These are phyloP conservation scores for Pongo abelii DNA, from an alignment of 2,113 vertebrate species.

Conservation along the genomic window DNA sequence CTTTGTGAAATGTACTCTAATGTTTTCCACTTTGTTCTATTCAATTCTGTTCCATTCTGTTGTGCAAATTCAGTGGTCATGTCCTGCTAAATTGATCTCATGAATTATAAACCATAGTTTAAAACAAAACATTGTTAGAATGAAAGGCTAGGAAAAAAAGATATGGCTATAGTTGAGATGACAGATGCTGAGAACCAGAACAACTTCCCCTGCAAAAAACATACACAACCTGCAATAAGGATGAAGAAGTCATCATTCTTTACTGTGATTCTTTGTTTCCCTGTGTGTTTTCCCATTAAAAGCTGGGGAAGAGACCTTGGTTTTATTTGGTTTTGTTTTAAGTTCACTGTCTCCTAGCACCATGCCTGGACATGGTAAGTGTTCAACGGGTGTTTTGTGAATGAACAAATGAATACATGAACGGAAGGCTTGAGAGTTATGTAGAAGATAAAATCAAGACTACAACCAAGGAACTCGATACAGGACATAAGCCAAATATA, in stretches of 20 bases:
- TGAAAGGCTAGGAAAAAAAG: not conserved
- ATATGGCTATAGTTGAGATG: not conserved
- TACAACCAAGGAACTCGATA: not conserved
- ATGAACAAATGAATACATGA: not conserved
- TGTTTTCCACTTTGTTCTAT: not conserved
- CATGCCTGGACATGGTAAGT: not conserved
- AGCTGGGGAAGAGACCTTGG: not conserved
- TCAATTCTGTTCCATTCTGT: not conserved
- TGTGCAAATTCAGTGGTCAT: not conserved
- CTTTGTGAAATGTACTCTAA: not conserved
- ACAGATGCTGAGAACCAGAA: not conserved
- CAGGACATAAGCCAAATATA: not conserved
- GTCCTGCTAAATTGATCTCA: not conserved
- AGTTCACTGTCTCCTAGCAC: not conserved
- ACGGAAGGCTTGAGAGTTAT: not conserved
- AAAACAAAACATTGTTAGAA: not conserved
- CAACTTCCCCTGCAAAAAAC: not conserved
- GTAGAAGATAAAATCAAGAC: not conserved
- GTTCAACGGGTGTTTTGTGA: not conserved
- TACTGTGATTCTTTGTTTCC: not conserved
- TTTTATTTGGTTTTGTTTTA: not conserved
- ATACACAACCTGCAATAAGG: not conserved
- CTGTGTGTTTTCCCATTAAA: not conserved
- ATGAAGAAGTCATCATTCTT: not conserved
- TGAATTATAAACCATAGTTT: not conserved